Evolutionary conservation across 2,797 vertebrate species (phyloP).

Genomic region (Emys orbicularis): DNA sequence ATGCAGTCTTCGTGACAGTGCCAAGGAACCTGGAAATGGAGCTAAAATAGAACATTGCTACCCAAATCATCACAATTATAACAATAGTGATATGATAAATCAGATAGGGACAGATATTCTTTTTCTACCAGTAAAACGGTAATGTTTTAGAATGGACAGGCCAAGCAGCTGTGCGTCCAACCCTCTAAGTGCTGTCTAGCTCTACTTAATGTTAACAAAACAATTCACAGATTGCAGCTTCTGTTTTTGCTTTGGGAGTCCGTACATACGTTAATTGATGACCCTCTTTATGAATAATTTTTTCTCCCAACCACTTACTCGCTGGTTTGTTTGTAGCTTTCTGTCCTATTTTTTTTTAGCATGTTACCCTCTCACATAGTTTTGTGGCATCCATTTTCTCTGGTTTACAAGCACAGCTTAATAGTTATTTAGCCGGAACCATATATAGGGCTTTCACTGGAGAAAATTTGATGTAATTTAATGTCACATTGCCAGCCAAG

Average conservation of each 20-base stretch:
- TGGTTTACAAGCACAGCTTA: neutral
- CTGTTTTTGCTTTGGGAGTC: neutral
- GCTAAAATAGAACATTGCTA: neutral
- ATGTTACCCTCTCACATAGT: neutral
- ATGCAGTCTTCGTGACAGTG: neutral
- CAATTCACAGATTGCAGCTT: neutral
- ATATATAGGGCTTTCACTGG: neutral
- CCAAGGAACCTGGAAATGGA: neutral
- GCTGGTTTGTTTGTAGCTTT: neutral
- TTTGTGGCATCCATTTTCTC: neutral
- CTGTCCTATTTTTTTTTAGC: neutral
- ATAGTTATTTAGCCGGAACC: neutral
- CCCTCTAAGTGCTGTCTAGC: constrained; percentile 9
- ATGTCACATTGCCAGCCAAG: neutral
- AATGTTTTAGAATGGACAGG: neutral
- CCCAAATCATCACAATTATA: neutral
- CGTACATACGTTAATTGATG: constrained; percentile 37
- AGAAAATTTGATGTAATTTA: constrained; percentile 21
- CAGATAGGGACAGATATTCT: neutral
- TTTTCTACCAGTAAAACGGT: neutral
- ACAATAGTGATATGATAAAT: neutral
- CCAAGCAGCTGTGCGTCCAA: neutral
- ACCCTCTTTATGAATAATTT: constrained; percentile 31
- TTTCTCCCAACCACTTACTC: neutral
- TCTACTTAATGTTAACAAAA: constrained; percentile 8